Evolutionary conservation across 2,797 vertebrate genomes (phyloP).

Genomic region (Peromyscus melanophrys): DNA sequence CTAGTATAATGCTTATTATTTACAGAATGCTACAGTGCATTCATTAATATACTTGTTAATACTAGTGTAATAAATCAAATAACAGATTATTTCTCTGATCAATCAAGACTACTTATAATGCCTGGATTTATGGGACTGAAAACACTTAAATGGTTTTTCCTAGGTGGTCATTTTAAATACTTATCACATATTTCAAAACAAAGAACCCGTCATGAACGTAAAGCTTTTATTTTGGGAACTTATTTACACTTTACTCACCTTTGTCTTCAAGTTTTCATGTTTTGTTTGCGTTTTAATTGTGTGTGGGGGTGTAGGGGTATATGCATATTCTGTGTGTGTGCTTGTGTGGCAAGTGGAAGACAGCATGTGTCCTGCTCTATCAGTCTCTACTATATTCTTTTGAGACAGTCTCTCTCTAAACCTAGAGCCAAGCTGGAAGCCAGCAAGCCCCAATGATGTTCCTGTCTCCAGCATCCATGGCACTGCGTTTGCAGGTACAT

Average conservation of each 20-base stretch:
- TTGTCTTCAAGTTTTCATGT: not conserved
- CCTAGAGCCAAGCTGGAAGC: not conserved
- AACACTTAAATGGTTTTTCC: not conserved
- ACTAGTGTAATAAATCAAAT: constrained; percentile 24
- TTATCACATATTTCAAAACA: not conserved
- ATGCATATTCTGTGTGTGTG: not conserved
- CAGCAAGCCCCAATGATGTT: too few relatives aligned
- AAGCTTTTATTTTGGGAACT: not conserved
- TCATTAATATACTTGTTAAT: constrained; percentile 46
- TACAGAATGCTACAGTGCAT: not conserved
- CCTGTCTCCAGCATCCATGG: not conserved
- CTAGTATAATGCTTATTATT: not conserved
- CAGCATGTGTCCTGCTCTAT: too few relatives aligned
- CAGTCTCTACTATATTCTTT: not conserved
- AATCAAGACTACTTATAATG: not conserved
- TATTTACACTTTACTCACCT: not conserved
- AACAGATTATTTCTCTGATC: constrained; percentile 28
- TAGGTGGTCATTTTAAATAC: not conserved
- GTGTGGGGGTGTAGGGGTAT: too few relatives aligned
- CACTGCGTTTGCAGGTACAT: accelerated
- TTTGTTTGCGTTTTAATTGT: not conserved
- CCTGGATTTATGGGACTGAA: not conserved
- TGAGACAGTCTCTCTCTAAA: not conserved
- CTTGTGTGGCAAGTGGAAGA: not conserved
- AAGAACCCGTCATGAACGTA: not conserved